Conservation (phyloP, 35 echinoderm and acorn worm species). For the Chiridota heheva region DNA sequence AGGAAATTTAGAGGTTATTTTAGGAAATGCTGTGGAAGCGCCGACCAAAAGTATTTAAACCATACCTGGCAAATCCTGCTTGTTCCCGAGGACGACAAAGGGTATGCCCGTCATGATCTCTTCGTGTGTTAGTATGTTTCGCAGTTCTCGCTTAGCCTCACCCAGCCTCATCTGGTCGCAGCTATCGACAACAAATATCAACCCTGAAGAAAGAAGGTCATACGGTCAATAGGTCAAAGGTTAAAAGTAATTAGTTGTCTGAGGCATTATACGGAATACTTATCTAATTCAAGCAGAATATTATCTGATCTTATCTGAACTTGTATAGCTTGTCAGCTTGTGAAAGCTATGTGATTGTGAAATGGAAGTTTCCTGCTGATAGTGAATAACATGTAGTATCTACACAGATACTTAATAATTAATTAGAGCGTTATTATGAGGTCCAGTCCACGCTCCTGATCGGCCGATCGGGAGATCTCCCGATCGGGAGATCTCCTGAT, state of each 20-base stretch:
- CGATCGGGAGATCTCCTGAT: too few relatives aligned
- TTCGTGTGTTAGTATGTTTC: slow-evolving; percentile 26
- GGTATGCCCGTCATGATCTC: slow-evolving; percentile 47
- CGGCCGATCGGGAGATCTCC: too few relatives aligned
- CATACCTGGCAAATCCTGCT: slow-evolving; percentile 59
- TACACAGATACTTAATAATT: background rate
- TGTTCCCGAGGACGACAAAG: slow-evolving; percentile 41
- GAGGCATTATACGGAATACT: too few relatives aligned
- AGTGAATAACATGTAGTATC: background rate
- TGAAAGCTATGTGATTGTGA: background rate
- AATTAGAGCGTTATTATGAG: too few relatives aligned
- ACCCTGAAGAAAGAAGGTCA: slow-evolving; percentile 3
- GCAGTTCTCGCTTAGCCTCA: slow-evolving; percentile 47
- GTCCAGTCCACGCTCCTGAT: too few relatives aligned
- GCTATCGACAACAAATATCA: slow-evolving; percentile 66
- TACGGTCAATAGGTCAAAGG: background rate
- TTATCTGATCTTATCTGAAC: slow-evolving; percentile 12
- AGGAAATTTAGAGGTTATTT: too few relatives aligned
- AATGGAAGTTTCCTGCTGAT: background rate
- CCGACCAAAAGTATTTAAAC: too few relatives aligned
- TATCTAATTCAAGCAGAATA: background rate
- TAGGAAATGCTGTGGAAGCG: too few relatives aligned
- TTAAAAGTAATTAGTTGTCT: too few relatives aligned
- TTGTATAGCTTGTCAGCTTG: background rate
- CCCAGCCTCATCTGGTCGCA: slow-evolving; percentile 24